Evolutionary conservation across 2,113 vertebrate genomes (phyloP), one percentile per base, ranked within the genome.

Genomic region (Anthoscopus minutus): DNA sequence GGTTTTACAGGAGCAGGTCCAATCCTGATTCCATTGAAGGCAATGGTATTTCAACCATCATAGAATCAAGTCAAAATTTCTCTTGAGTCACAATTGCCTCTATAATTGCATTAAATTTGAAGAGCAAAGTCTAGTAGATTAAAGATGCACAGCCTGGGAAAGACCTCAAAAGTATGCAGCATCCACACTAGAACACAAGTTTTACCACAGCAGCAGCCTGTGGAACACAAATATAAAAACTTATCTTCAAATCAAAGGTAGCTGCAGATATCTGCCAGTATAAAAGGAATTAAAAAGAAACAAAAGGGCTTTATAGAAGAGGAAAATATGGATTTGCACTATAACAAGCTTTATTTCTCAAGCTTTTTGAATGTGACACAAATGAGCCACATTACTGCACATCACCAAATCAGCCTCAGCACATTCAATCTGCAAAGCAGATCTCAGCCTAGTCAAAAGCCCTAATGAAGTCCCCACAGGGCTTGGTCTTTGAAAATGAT

Each of bases 401-500:
- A 89, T 76, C 73, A 76, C 62, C 93, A 88, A 72, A 85, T 82
- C 74, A 73, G 70, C 66, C 81, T 25, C 24, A 94, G 70, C 38
- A 54, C 74, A 61, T 79, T 79, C 70, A 85, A 87, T 80, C 53
- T 37, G 83, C 89, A 94, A 87, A 91, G 91, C 45, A 89, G 85
- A 94, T 42, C 78, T 67, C 84, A 92, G 42, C n/a, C 33, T 48
- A 89, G 73, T 73, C 91, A 93, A 95, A 96, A 92, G 57, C 53
- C 61, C 92, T 95, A 94, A 92, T 56, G 81, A 95, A 92, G 81
- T 79, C 78, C 86, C 89, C 4, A 1, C 77, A 81, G 93, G 91
- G 86, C 62, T 87, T 81, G 57, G 31, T 40, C 89, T 95, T 92
- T 93, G 91, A 95, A 97, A 94, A 94, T 61, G 45, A 97, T 94